These are phyloP conservation scores for Eupleurogrammus muticus DNA, from an alignment of 2,797 vertebrate species.

Conservation along the genomic window DNA sequence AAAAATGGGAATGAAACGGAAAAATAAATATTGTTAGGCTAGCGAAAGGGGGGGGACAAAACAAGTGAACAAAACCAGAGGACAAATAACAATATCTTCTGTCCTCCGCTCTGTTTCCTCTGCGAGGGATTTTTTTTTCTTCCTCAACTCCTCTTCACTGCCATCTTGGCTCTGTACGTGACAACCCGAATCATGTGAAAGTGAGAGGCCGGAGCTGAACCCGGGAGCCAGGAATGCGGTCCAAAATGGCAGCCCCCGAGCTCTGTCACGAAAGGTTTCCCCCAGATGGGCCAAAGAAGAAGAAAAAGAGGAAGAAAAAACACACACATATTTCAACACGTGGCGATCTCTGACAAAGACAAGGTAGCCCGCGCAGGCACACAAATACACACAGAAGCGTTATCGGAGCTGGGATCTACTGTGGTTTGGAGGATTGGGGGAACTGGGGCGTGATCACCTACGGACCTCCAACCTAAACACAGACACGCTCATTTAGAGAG, in stretches of 20 bases:
- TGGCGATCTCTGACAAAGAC: constrained; percentile 66
- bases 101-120: constrained; percentile 22
- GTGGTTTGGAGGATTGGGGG: constrained; percentile 63
- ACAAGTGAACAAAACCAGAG: constrained; percentile 33
- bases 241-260: constrained; percentile 31
- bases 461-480: constrained; percentile 77
- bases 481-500: constrained; percentile 68
- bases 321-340: constrained; percentile 58
- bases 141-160: constrained; percentile 13
- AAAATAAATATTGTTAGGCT: constrained; percentile 26
- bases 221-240: constrained; percentile 25
- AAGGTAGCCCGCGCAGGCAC: constrained; percentile 42
- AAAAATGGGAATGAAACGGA: constrained; percentile 18
- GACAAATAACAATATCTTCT: constrained; percentile 17
- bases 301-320: constrained; percentile 31
- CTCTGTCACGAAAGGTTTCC: constrained; percentile 69
- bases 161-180: constrained; percentile 30
- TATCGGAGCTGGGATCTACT: constrained; percentile 72
- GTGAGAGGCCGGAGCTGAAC: constrained; percentile 24
- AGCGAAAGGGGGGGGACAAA: constrained; percentile 5
- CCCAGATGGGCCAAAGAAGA: constrained; percentile 59
- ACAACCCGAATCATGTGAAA: constrained; percentile 37
- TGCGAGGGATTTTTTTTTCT: constrained; percentile 16
- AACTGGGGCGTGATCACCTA: constrained; percentile 71
- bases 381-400: constrained; percentile 55